Evolutionary conservation across 2,888 invertebrate species (phyloP).

Genomic region (Hetaerina titia): DNA sequence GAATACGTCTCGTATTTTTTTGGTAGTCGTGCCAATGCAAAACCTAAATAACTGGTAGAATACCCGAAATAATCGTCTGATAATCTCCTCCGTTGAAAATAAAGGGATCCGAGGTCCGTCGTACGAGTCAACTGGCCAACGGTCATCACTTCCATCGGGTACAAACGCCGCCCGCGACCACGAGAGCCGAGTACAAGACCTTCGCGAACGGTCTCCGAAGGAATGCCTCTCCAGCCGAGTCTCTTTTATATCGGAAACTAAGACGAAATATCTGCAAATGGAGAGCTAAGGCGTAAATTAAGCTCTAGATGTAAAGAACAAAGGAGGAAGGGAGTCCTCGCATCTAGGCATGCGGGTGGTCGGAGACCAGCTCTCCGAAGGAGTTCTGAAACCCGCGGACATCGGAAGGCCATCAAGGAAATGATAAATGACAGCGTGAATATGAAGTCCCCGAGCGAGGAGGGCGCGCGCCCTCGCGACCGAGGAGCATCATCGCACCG

Average conservation of each 20-base stretch:
- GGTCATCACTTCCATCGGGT: not conserved
- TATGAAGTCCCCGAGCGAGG: not conserved
- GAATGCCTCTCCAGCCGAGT: not conserved
- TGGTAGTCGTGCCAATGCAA: too few relatives aligned
- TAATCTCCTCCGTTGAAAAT: not conserved
- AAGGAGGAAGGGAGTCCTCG: not conserved
- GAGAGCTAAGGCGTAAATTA: not conserved
- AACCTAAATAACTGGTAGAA: too few relatives aligned
- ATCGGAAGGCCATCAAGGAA: conserved; percentile 27
- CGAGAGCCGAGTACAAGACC: not conserved
- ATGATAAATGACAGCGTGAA: conserved; percentile 23
- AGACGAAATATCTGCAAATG: not conserved
- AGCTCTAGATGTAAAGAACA: not conserved
- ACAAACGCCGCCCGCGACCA: not conserved
- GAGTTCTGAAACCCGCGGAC: not conserved
- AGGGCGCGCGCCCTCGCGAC: not conserved
- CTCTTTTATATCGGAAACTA: not conserved
- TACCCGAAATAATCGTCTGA: too few relatives aligned
- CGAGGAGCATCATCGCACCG: not conserved
- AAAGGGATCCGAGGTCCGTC: not conserved
- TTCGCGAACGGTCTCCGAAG: not conserved
- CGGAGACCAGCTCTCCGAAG: not conserved
- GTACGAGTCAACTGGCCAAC: not conserved
- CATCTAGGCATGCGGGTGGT: not conserved
- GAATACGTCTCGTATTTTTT: too few relatives aligned